Conservation (phyloP, 1,140 invertebrate genomes). For the Stegodyphus mimosarum region DNA sequence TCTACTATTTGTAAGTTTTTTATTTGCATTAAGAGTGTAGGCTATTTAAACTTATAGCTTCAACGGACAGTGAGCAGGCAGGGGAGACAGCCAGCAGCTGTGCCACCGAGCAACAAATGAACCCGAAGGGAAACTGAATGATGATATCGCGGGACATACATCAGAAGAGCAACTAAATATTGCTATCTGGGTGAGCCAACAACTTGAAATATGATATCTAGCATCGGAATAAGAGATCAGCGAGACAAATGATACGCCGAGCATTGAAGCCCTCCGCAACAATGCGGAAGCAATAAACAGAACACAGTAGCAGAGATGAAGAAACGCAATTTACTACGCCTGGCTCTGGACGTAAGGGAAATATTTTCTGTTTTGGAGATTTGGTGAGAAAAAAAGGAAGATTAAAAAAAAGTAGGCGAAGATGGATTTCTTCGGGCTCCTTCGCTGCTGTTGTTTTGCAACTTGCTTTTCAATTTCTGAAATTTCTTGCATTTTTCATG, state of each 20-base stretch:
- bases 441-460: neutral
- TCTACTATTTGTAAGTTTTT: too few species aligned
- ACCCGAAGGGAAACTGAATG: constrained; percentile 1
- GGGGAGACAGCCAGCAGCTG: neutral
- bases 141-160: constrained; percentile 3
- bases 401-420: too few species aligned
- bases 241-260: constrained; percentile 7
- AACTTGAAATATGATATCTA: constrained; percentile 30
- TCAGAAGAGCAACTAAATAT: constrained; percentile 18
- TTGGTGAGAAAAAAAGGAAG: neutral
- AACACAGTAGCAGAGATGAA: neutral
- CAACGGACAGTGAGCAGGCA: too few species aligned
- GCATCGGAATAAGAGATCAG: neutral
- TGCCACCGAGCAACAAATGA: constrained; percentile 6
- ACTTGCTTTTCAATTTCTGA: neutral
- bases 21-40: too few species aligned
- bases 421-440: neutral
- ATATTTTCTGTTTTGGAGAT: constrained; percentile 11
- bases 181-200: constrained; percentile 9
- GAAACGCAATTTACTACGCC: constrained; percentile 17
- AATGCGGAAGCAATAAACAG: neutral
- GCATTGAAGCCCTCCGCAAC: too few species aligned
- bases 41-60: too few species aligned
- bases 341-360: neutral
- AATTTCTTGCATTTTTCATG: constrained; percentile 11